phyloP scores from a whole-genome alignment of 2,888 invertebrate genomes.

The Cheilosia vulpina region DNA sequence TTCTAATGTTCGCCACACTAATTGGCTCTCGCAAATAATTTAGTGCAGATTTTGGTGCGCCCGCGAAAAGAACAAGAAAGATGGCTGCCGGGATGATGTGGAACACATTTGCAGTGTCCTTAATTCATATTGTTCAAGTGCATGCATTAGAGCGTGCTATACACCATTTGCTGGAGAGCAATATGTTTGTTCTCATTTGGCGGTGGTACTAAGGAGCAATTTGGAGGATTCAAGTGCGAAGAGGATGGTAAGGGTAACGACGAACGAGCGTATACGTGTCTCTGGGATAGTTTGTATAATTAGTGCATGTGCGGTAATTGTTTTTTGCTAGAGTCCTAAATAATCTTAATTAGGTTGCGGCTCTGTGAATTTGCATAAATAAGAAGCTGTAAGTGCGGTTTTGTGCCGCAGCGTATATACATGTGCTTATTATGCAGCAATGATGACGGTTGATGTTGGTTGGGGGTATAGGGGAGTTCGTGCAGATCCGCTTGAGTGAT shows the following conservation, averaged over 20 bases:
- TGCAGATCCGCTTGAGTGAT: no score
- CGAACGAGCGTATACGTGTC: constrained; percentile 20
- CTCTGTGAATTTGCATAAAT: constrained; percentile 34
- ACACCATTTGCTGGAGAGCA: constrained; percentile 11
- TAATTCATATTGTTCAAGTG: constrained; percentile 53
- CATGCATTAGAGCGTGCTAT: constrained; percentile 32
- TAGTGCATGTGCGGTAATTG: constrained; percentile 32
- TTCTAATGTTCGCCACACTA: constrained; percentile 32
- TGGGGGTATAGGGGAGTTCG: no score
- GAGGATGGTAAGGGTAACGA: constrained; percentile 30
- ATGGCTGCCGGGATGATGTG: constrained; percentile 22
- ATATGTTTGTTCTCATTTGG: background rate
- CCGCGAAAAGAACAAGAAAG: constrained; percentile 14
- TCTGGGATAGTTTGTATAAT: constrained; percentile 38
- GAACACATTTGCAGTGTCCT: constrained; percentile 43
- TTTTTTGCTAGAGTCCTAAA: constrained; percentile 26
- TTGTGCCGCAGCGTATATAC: background rate
- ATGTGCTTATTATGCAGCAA: background rate
- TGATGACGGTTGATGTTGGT: background rate
- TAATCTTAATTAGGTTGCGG: constrained; percentile 56
- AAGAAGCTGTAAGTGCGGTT: constrained; percentile 5
- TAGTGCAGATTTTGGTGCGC: constrained; percentile 17
- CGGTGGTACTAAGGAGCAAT: constrained; percentile 11
- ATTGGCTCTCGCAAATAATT: constrained; percentile 49
- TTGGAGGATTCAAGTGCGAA: constrained; percentile 34